Base-by-base conservation (phyloP, 2,888 invertebrate species). In the Lasioglossum morio region DNA sequence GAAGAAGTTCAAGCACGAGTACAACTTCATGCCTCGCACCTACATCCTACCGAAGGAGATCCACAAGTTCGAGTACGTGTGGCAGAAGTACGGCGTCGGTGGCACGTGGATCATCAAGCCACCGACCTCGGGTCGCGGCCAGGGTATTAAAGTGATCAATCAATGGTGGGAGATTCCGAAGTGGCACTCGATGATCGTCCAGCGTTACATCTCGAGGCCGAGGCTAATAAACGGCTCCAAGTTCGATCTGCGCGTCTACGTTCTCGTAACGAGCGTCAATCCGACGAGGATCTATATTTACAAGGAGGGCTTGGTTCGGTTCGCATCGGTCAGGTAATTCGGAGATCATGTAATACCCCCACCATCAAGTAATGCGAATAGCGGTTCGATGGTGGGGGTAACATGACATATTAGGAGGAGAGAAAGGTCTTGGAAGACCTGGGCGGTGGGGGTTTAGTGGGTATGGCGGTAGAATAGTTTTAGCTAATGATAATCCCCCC, bases 61-160 rank as follows among this genome's bases (percentile, higher is more conserved):
- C 84, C 78, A 48, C 23, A 86, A 77, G 34, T 72, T 86, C 48
- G 81, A 86, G 30, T 90, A 97, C 97, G 78, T 97, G 97, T 69
- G 99, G 99, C 98, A 97, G 98, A 79, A 97, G 14, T 48, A 97
- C 92, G 66, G 63, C 1, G 96, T 97, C 2, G 97, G 97, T 46
- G 97, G 97, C 90, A 98, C 97, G 94, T 99, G 99, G 98, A 99
- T 99, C 90, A 97, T 99, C 69, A 99, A 99, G 95, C 99, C 99
- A 80, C 99, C 99, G 12, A 99, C 99, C 0, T 98, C 99, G 76
- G 99, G 99, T 0, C 96, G 99, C 69, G 99, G 99, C n/a, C 98
- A 98, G 0, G 99, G 99, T 72, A 99, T 99, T 92, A 97, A 97
- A 92, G 98, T 99, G 23, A 97, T 99, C 23, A 97, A 98, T 94